Conservation (phyloP, 2,888 invertebrate genomes). For the Rhagonycha fulva region DNA sequence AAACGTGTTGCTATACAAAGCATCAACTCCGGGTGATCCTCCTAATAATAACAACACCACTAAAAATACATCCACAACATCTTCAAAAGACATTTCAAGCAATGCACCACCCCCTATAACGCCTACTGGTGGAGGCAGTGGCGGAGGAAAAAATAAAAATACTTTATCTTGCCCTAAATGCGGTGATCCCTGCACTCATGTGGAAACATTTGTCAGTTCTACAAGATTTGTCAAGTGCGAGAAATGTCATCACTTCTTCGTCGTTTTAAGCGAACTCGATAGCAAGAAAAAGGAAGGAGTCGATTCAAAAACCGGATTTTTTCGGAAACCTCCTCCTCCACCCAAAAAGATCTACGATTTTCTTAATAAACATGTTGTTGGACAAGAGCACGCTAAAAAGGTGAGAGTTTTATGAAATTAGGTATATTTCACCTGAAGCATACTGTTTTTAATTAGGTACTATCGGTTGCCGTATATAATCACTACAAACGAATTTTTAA, state of each 20-base stretch:
- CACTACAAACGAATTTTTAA: constrained; percentile 98
- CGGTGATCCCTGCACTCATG: constrained; percentile 95
- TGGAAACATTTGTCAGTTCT: constrained; percentile 96
- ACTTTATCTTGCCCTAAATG: constrained; percentile 94
- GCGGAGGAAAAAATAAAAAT: constrained; percentile 71
- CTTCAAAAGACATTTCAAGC: constrained; percentile 35
- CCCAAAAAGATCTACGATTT: constrained; percentile 97
- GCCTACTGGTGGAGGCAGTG: constrained; percentile 47
- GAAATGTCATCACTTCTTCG: constrained; percentile 97
- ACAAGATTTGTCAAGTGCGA: constrained; percentile 97
- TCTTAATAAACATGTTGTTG: constrained; percentile 94
- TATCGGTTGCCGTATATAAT: constrained; percentile 98
- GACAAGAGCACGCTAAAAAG: constrained; percentile 97
- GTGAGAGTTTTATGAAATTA: constrained; percentile 34
- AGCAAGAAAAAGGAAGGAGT: constrained; percentile 87
- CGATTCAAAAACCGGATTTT: constrained; percentile 71
- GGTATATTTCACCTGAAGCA: not conserved
- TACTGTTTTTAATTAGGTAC: constrained; percentile 59
- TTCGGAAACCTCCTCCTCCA: constrained; percentile 88
- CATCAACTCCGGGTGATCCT: constrained; percentile 45
- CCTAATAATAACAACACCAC: constrained; percentile 18
- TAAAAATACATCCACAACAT: constrained; percentile 27
- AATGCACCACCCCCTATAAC: constrained; percentile 23
- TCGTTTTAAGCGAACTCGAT: constrained; percentile 91
- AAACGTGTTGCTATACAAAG: constrained; percentile 46